phyloP scores from a whole-genome alignment of 2,797 vertebrate species.

The Adrianichthys oophorus region DNA sequence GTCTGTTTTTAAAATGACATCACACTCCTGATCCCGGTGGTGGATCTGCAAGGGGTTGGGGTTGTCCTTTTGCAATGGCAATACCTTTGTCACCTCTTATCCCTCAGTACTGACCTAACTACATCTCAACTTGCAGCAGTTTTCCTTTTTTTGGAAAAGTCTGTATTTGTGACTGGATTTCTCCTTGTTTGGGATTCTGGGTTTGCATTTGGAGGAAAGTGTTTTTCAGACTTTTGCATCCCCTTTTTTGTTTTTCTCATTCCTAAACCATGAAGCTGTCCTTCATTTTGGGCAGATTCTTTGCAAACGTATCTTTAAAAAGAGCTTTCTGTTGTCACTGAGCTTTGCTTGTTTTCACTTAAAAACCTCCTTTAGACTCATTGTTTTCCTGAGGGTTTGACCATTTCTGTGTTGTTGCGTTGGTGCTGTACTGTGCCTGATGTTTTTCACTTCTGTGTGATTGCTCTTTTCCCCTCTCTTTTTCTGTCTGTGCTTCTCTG shows the following conservation, averaged over 20 bases:
- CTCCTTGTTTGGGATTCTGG: conserved; percentile 69
- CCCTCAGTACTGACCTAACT: conserved; percentile 78
- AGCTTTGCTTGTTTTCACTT: conserved; percentile 38
- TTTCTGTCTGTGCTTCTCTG: conserved; percentile 52
- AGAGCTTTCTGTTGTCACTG: conserved; percentile 38
- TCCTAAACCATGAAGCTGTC: conserved; percentile 73
- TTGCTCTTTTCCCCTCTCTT: conserved; percentile 23
- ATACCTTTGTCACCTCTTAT: conserved; percentile 45
- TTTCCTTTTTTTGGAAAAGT: conserved; percentile 62
- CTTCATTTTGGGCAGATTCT: conserved; percentile 53
- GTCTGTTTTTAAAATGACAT: conserved; percentile 85
- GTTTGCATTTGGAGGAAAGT: conserved; percentile 84
- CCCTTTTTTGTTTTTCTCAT: conserved; percentile 76
- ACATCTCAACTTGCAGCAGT: conserved; percentile 92
- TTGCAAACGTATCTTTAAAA: conserved; percentile 47
- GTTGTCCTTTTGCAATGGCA: conserved; percentile 54
- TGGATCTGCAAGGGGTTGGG: conserved; percentile 83
- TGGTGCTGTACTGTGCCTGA: conserved; percentile 32
- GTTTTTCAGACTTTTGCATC: conserved; percentile 66
- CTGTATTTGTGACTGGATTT: conserved; percentile 85
- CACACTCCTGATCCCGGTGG: conserved; percentile 95
- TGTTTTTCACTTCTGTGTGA: conserved; percentile 41
- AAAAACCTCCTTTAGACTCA: conserved; percentile 72
- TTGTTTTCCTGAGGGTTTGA: conserved; percentile 85
- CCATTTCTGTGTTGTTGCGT: conserved; percentile 82